These are phyloP conservation scores for Lepidonotus clava DNA, from an alignment of 2,888 invertebrate species.

Conservation along the genomic window DNA sequence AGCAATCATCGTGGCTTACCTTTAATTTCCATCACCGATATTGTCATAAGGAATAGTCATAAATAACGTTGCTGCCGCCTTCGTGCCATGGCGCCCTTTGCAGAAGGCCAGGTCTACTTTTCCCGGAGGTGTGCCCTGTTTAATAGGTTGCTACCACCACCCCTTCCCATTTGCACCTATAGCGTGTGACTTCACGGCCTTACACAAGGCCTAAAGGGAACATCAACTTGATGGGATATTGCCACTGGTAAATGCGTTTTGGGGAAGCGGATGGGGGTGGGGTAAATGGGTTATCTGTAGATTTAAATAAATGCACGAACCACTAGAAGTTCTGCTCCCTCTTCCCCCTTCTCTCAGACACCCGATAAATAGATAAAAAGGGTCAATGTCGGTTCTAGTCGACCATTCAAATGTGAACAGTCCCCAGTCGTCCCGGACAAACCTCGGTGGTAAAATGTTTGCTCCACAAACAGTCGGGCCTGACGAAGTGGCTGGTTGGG, in stretches of 20 bases:
- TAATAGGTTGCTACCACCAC: too few species aligned
- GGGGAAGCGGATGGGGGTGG: too few species aligned
- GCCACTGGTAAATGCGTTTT: neutral
- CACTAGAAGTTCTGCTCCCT: neutral
- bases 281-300: slow-evolving; percentile 13
- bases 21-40: slow-evolving; percentile 45
- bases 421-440: neutral
- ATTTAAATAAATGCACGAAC: slow-evolving; percentile 14
- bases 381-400: neutral
- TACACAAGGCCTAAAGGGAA: neutral
- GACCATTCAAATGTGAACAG: neutral
- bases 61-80: neutral
- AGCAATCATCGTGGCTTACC: slow-evolving; percentile 44
- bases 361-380: neutral
- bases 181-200: neutral
- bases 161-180: neutral
- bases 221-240: slow-evolving; percentile 11
- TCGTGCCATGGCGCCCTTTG: neutral
- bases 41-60: slow-evolving; percentile 43
- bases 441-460: slow-evolving; percentile 18
- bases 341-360: neutral
- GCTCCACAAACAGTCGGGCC: neutral
- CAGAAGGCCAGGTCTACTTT: too few species aligned
- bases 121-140: too few species aligned
- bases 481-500: slow-evolving; percentile 8